These are phyloP conservation scores for Copsychus sechellarum DNA, from an alignment of 2,113 vertebrate species.

Conservation along the genomic window DNA sequence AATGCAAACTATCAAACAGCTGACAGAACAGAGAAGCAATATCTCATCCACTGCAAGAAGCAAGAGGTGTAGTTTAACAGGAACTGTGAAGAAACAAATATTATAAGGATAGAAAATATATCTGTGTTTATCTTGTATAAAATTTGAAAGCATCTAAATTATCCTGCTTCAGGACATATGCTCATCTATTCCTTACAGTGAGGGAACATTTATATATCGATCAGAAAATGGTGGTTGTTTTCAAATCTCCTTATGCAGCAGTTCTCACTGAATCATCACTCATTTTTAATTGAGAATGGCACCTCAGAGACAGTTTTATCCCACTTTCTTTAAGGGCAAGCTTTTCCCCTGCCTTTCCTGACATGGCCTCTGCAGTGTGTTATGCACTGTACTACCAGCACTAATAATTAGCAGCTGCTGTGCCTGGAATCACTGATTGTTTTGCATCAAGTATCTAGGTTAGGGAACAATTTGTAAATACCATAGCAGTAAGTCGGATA, in stretches of 20 bases:
- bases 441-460: background rate
- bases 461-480: background rate
- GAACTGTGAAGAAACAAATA: background rate
- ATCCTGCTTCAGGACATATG: background rate
- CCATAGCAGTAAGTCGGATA: background rate
- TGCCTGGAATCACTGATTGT: background rate
- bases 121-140: background rate
- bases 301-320: background rate
- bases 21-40: background rate
- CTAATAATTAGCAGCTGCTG: background rate
- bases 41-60: background rate
- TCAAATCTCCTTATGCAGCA: background rate
- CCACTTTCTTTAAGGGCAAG: background rate
- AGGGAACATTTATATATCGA: rapidly evolving
- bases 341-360: background rate
- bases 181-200: background rate
- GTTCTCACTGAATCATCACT: background rate
- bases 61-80: background rate
- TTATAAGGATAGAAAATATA: background rate
- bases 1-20: background rate
- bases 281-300: background rate
- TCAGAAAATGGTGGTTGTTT: background rate
- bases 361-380: rapidly evolving
- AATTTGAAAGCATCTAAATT: background rate
- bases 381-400: rapidly evolving